Evolutionary conservation across 2,797 vertebrate genomes (phyloP).

Genomic region (Notolepis coatsorum): DNA sequence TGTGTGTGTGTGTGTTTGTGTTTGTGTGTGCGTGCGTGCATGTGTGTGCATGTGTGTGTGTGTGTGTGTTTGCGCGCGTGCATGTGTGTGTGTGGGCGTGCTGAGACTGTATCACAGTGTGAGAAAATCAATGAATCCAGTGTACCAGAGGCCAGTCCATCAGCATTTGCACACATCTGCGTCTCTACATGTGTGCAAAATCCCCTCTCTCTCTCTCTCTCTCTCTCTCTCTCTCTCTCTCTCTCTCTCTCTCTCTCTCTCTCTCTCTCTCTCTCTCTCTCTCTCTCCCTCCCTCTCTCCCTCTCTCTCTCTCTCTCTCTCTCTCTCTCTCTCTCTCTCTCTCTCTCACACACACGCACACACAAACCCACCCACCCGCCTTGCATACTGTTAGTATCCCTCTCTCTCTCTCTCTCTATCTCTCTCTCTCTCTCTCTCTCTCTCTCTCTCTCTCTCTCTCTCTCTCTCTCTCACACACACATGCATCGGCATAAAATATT

Average conservation of each 20-base stretch:
- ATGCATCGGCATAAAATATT: conserved; percentile 80
- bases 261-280: background rate
- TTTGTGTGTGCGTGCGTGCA: conserved; percentile 20
- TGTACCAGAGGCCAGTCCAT: conserved; percentile 72
- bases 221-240: background rate
- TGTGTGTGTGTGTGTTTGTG: conserved; percentile 31
- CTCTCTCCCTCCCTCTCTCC: background rate
- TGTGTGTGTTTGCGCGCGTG: conserved; percentile 17
- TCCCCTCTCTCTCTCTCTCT: background rate
- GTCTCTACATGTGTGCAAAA: background rate
- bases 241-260: background rate
- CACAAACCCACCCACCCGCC: background rate
- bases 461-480: conserved; percentile 36
- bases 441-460: background rate
- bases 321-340: conserved; percentile 1
- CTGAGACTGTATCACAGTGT: conserved; percentile 78
- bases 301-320: background rate
- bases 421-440: conserved; percentile 32
- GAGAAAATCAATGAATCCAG: conserved; percentile 78
- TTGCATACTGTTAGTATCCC: no score
- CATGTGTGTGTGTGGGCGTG: conserved; percentile 38
- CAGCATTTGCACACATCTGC: conserved; percentile 58
- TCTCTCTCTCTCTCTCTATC: conserved; percentile 40
- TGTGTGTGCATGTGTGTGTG: conserved; percentile 8
- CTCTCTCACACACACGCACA: conserved; percentile 39